Base-by-base conservation (phyloP, 2,888 invertebrate species). In the Drosophila ochracea region DNA sequence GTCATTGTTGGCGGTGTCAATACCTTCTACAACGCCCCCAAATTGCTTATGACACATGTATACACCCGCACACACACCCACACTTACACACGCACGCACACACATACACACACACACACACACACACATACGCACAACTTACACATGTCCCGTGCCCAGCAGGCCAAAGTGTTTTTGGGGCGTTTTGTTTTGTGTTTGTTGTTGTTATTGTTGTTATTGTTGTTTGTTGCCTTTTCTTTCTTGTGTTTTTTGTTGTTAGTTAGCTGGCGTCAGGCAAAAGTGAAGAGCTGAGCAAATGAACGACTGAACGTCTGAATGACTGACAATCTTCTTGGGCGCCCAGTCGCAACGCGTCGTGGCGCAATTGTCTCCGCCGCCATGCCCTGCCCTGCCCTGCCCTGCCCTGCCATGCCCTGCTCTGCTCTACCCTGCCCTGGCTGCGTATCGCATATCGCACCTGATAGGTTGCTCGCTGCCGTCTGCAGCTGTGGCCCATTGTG, bases 361-460 rank as follows among this genome's bases (percentile, higher is more conserved):
- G 90, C 85, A 89, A 87, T 87, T 89, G 89, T 88, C 83, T 83
- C 74, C 68, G 71, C 73, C 74, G 71, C 19, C 6, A 4, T 9
- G 19, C 39, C 19, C 39, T 25, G 25, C 25, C 25, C 25, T 25
- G 25, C n/a, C n/a, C n/a, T 3, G 4, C 21, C 21, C 1, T 13
- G 30, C 21, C 21, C 4, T 9, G 19, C 39, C 19, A 7, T 7
- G 3, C 16, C 21, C 2, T 13, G 19, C 21, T 16, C n/a, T 13
- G 30, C 52, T 3, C 4, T 3, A 33, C 35, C 16, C 6, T 13
- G n/a, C n/a, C 21, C 73, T 73, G 68, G 52, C 70, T 84, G 88
- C 89, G 88, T 92, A 92, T 92, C 92, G 83, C 89, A 91, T 92
- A 91, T 89, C 92, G 87, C 92, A 92, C 91, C 88, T 91, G 91